These are phyloP conservation scores for Coptodon rendalli DNA, from an alignment of 2,113 vertebrate genomes.

Conservation along the genomic window DNA sequence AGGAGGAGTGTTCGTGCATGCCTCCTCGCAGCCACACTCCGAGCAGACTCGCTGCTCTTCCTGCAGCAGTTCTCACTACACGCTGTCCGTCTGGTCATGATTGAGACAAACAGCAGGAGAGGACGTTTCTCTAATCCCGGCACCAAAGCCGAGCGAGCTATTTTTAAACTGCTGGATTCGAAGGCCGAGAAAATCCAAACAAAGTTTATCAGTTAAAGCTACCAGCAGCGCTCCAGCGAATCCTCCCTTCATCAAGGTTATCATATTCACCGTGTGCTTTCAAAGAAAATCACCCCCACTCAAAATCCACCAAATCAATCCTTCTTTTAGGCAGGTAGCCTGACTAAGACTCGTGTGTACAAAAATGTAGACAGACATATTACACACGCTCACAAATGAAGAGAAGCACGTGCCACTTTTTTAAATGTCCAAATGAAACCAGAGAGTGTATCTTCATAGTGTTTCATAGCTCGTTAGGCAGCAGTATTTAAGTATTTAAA, in stretches of 20 bases:
- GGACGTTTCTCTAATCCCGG: not conserved
- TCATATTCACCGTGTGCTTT: not conserved
- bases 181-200: not conserved
- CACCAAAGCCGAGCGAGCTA: not conserved
- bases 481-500: not conserved
- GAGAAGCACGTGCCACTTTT: not conserved
- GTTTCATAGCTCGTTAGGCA: not conserved
- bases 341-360: too few relatives aligned
- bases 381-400: not conserved
- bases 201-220: not conserved
- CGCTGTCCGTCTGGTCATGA: fast-evolving
- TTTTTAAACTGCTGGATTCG: not conserved
- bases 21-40: not conserved
- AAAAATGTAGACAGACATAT: not conserved
- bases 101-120: not conserved
- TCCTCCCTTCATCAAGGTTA: not conserved
- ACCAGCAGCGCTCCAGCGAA: not conserved
- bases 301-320: not conserved
- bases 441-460: not conserved
- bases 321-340: not conserved
- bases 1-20: not conserved
- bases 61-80: not conserved
- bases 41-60: not conserved
- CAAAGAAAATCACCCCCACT: fast-evolving
- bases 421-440: not conserved